These are phyloP conservation scores for Psilopogon haemacephalus DNA, from an alignment of 2,113 vertebrate species.

Conservation along the genomic window DNA sequence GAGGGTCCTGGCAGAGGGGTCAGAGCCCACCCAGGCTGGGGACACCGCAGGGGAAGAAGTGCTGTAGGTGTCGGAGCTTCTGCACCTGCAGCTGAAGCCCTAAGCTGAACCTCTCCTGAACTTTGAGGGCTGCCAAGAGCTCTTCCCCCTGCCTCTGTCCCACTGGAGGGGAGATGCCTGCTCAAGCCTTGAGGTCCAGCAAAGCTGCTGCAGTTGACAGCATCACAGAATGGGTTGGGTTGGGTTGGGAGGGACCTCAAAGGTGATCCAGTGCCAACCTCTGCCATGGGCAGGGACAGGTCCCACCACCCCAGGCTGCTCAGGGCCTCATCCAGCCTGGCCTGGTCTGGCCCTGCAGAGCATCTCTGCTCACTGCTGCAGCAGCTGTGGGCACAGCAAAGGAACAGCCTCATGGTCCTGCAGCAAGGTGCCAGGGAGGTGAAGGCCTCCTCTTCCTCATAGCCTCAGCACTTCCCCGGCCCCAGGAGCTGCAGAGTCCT, in stretches of 20 bases:
- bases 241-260: no score
- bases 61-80: background rate
- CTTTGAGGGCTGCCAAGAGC: background rate
- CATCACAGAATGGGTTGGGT: no score
- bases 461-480: background rate
- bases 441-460: background rate
- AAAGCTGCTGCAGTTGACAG: background rate
- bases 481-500: background rate
- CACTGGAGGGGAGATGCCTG: background rate
- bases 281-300: no score
- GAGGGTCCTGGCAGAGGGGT: background rate
- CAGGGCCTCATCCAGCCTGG: no score
- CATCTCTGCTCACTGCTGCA: background rate
- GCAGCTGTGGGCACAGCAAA: background rate
- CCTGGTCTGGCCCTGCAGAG: fast-evolving
- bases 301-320: no score
- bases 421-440: background rate
- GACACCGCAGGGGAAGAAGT: background rate
- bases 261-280: no score
- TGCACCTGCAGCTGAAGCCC: background rate
- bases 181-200: background rate
- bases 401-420: background rate
- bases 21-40: background rate
- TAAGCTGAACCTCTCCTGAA: background rate
- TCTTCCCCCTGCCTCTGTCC: background rate